phyloP scores from a whole-genome alignment of 2,113 vertebrate species.

The Chloroceryle aenea region DNA sequence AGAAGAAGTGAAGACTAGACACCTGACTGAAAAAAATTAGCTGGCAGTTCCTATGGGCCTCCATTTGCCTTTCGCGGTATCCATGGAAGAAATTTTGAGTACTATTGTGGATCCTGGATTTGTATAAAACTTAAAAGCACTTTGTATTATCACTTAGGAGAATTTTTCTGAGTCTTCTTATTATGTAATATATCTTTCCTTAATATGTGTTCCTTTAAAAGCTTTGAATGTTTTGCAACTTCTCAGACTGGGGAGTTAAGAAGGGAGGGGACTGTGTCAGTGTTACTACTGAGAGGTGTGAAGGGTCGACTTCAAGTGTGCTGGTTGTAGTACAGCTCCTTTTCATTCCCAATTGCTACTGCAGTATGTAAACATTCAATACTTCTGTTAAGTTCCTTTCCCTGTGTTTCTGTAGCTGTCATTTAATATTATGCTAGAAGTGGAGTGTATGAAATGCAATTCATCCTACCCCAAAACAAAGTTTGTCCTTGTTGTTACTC shows the following conservation, averaged over 20 bases:
- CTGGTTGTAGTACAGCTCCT: not conserved
- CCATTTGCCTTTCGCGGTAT: not conserved
- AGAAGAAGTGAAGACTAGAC: not conserved
- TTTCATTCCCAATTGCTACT: not conserved
- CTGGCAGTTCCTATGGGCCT: not conserved
- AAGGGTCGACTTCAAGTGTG: not conserved
- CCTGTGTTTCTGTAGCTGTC: no score
- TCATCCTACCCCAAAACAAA: no score
- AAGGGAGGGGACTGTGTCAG: not conserved
- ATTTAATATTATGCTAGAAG: no score
- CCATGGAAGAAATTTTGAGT: not conserved
- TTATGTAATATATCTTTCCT: not conserved
- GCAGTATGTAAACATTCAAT: not conserved
- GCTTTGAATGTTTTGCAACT: not conserved
- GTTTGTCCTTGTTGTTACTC: no score
- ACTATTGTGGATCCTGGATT: not conserved
- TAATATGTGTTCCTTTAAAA: not conserved
- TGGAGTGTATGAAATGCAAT: no score
- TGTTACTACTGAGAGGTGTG: not conserved
- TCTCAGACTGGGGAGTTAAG: not conserved
- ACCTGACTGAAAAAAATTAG: not conserved
- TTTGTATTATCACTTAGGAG: not conserved
- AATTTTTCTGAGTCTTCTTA: not conserved
- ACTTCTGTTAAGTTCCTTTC: not conserved
- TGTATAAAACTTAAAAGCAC: not conserved